phyloP scores from a whole-genome alignment of 2,797 vertebrate genomes.

The Cuniculus paca region DNA sequence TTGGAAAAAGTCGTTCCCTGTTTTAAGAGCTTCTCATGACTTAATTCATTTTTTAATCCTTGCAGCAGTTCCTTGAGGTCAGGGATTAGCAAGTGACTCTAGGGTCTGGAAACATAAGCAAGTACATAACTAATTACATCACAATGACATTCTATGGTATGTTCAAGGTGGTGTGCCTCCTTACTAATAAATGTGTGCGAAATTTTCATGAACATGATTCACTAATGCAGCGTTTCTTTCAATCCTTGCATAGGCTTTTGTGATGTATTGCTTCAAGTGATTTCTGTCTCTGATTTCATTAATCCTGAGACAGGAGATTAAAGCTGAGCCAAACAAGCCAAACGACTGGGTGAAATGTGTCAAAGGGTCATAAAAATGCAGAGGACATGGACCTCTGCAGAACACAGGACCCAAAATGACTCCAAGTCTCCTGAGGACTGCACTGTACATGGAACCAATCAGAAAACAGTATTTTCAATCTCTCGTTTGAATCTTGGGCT shows the following conservation, averaged over 20 bases:
- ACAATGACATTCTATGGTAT: not conserved
- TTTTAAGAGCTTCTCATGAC: conserved; percentile 3
- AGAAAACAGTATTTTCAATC: not conserved
- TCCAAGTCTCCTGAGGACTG: not conserved
- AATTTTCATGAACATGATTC: not conserved
- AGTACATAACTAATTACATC: not conserved
- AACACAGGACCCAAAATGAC: not conserved
- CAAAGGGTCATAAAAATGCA: not conserved
- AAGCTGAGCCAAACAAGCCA: not conserved
- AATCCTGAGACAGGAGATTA: not conserved
- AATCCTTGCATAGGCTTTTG: not conserved
- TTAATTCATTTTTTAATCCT: conserved; percentile 39
- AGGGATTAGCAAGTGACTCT: not conserved
- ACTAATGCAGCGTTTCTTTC: conserved; percentile 3
- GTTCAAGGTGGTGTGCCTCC: not conserved
- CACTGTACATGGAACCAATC: not conserved
- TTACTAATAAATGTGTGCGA: conserved; percentile 13
- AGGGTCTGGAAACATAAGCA: not conserved
- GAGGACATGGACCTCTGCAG: not conserved
- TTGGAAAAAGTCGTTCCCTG: not conserved
- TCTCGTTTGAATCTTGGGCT: not conserved
- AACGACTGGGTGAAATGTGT: not conserved
- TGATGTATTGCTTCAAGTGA: not conserved
- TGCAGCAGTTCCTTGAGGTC: not conserved
- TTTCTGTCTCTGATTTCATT: conserved; percentile 34